These are phyloP conservation scores for Zeus faber DNA, from an alignment of 2,113 vertebrate genomes.

Conservation along the genomic window DNA sequence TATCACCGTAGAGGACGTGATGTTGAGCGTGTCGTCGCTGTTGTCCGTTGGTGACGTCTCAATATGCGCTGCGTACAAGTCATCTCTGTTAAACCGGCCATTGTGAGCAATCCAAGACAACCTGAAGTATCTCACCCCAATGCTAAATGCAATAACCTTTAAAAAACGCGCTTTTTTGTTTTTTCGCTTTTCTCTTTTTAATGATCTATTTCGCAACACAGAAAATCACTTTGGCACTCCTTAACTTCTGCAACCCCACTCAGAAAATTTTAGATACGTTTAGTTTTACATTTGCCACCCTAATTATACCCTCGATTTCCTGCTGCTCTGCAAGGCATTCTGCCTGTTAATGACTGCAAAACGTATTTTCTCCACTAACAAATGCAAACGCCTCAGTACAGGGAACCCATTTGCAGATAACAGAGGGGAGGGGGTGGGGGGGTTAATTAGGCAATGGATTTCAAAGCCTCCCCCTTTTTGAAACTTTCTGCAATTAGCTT, in stretches of 20 bases:
- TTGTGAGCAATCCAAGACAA: too few relatives aligned
- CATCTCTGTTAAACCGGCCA: too few relatives aligned
- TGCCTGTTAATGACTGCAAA: slow-evolving; percentile 47
- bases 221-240: slow-evolving; percentile 13
- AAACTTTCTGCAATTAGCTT: slow-evolving; percentile 43
- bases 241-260: slow-evolving; percentile 26
- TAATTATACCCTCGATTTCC: slow-evolving; percentile 50
- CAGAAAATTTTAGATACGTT: slow-evolving; percentile 34
- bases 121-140: too few relatives aligned
- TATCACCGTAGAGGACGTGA: too few relatives aligned
- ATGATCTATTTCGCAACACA: too few relatives aligned
- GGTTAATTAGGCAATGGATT: slow-evolving; percentile 29
- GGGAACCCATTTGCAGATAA: slow-evolving; percentile 19
- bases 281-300: slow-evolving; percentile 23
- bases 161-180: slow-evolving; percentile 18
- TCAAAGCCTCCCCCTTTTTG: slow-evolving; percentile 15
- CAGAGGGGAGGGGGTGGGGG: slow-evolving; percentile 12
- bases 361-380: slow-evolving; percentile 32
- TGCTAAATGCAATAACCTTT: neutral
- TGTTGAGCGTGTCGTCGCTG: too few relatives aligned
- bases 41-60: too few relatives aligned
- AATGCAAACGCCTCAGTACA: slow-evolving; percentile 27
- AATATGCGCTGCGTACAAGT: too few relatives aligned
- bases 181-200: too few relatives aligned
- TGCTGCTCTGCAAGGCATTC: slow-evolving; percentile 41